Base-by-base conservation (phyloP, 2,797 vertebrate species). In the Balearica regulorum region DNA sequence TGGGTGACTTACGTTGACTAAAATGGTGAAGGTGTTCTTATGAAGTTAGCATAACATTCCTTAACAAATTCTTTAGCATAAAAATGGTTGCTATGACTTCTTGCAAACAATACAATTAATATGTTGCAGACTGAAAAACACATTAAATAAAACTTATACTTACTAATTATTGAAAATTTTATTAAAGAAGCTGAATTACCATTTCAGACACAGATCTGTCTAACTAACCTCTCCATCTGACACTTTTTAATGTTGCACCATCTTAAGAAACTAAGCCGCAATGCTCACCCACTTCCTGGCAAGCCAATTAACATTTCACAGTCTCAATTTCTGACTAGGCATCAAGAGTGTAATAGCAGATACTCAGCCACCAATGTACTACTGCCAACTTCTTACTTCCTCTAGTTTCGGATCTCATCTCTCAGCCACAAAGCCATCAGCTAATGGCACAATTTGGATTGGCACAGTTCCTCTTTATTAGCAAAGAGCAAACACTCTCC, bases 291-390 rank as follows among this genome's bases (percentile, higher is more conserved):
- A 17, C 31, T 89, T 83, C 83, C 64, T 68, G 61, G 68, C 57
- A 93, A 83, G 41, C 31, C 81, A 89, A 71, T 84, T 94, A 94
- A 89, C 41, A 69, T 86, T 87, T 96, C 72, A 87, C 39, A 93
- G 76, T 21, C 75, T 90, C 62, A 29, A 25, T 84, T 89, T 96
- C 48, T 86, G 46, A 84, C 29, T 92, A 1, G 0, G 24, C 24
- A 86, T 78, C 44, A 54, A 66, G 60, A 73, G 4, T 7, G 8
- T 46, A 91, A 83, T 7, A 71, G 61, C 39, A 83, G 68, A 87
- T 31, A 76, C 13, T 81, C 46, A 92, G 22, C 22, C 70, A 81
- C 24, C 8, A 3, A 68, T 14, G 37, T 28, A 75, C 37, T 82
- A 39, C 35, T 69, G 82, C 43, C 76, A 91, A 1, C n/a, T 89